Base-by-base conservation (phyloP, 2,888 invertebrate genomes). In the Drosophila paramelanica region DNA sequence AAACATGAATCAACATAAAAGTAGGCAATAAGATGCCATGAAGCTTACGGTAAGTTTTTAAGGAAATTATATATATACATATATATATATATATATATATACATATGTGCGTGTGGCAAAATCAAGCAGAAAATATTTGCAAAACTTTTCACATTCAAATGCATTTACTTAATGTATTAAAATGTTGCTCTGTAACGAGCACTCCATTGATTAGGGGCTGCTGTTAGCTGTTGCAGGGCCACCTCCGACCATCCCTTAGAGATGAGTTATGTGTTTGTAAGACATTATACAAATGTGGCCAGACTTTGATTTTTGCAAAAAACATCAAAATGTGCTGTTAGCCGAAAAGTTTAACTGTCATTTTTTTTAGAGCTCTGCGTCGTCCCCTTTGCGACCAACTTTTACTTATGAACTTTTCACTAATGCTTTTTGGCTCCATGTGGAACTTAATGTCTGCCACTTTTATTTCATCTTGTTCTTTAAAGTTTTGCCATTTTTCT, bases 151-250 rank as follows among this genome's bases (percentile, higher is more conserved):
- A 23, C 77, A 89, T 88, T 81, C 76, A 74, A 66, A 79, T 75
- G 79, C 77, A 75, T 87, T 81, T 80, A 83, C 79, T 74, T 83
- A 85, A 87, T 73, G 85, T 87, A 85, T 88, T 85, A 88, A 87
- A 89, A 87, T 79, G 58, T 67, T 78, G 49, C 42, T 51, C 33
- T 27, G 52, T 42, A 46, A 47, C 27, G 38, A 60, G 36, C 41
- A 23, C 33, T 42, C 41, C 46, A 66, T 70, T 78, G 79, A 77
- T 74, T 67, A 61, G 55, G 36, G 20, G 2, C 20, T 23, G 20
- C 20, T 41, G 11, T 11, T 38, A 13, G 3, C 31, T 5, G 11
- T 17, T 8, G 8, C n/a, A 23, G 23, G 23, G 23, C 23, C 23
- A 23, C 25, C 3, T 5, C 13, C 20, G 11, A 7, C 43, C 25